phyloP scores from a whole-genome alignment of 2,113 vertebrate species.

The Ptyas mucosa region DNA sequence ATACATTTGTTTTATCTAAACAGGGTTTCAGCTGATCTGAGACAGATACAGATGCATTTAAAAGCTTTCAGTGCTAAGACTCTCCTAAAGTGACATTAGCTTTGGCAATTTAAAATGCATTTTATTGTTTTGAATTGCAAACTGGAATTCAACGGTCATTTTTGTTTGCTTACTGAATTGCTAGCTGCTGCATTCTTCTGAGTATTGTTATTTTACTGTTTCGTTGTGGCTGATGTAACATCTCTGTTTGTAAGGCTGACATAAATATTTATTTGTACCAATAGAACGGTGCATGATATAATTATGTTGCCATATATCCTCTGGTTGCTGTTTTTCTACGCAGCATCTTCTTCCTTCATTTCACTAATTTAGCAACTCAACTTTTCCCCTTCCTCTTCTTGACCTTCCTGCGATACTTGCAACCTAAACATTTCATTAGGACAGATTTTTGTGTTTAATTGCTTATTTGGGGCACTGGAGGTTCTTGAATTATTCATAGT shows the following conservation, averaged over 20 bases:
- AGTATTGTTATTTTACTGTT: neutral
- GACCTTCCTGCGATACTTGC: conserved; percentile 11
- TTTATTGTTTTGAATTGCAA: neutral
- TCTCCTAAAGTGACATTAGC: neutral
- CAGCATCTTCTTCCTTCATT: neutral
- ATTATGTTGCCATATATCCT: neutral
- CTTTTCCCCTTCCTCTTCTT: neutral
- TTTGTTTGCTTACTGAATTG: neutral
- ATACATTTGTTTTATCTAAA: neutral
- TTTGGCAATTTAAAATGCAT: neutral
- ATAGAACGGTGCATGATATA: neutral
- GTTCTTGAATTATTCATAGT: conserved; percentile 19
- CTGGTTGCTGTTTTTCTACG: neutral
- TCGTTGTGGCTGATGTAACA: neutral
- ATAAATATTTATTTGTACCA: conserved; percentile 15
- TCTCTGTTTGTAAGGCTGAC: conserved; percentile 3
- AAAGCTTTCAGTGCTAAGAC: neutral
- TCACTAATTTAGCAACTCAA: neutral
- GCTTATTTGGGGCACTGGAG: neutral
- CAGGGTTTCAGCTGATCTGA: neutral
- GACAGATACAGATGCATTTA: neutral
- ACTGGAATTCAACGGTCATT: neutral
- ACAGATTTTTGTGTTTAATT: conserved; percentile 19
- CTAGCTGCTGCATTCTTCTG: neutral
- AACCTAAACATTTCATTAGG: conserved; percentile 19